Evolutionary conservation across 2,888 invertebrate species (phyloP).

Genomic region (Ptilodon capucinus): DNA sequence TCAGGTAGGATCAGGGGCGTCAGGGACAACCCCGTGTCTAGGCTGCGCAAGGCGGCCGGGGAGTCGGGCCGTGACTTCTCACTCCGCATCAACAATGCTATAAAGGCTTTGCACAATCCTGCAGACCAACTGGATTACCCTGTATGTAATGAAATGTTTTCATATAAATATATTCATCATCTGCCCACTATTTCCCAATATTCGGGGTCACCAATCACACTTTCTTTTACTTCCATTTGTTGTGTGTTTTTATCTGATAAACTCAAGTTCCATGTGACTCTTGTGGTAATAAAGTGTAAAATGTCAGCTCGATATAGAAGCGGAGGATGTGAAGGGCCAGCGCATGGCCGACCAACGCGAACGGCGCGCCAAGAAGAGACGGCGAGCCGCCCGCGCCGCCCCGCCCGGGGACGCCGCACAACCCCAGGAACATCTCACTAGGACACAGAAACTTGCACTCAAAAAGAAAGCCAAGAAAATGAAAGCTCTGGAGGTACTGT

Average conservation of each 20-base stretch:
- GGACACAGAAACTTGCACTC: slow-evolving; percentile 78
- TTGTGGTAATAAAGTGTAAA: not conserved
- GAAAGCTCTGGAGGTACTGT: slow-evolving; percentile 53
- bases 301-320: slow-evolving; percentile 55
- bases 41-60: slow-evolving; percentile 82
- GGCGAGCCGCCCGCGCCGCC: slow-evolving; percentile 15
- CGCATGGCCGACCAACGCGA: slow-evolving; percentile 57
- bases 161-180: not conserved
- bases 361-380: slow-evolving; percentile 49
- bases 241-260: no score
- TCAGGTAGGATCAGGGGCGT: slow-evolving; percentile 12
- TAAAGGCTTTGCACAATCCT: slow-evolving; percentile 75
- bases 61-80: slow-evolving; percentile 86
- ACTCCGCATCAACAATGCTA: slow-evolving; percentile 84
- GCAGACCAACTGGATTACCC: slow-evolving; percentile 53
- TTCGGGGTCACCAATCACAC: no score
- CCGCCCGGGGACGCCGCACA: not conserved
- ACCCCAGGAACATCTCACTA: slow-evolving; percentile 55
- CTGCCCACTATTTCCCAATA: not conserved
- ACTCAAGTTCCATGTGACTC: no score
- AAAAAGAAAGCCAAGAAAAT: slow-evolving; percentile 76
- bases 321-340: slow-evolving; percentile 54
- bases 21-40: slow-evolving; percentile 64
- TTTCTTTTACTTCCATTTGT: no score
- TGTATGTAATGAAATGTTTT: slow-evolving; percentile 32